Evolutionary conservation across 1,140 invertebrate genomes (phyloP).

Genomic region (Acromyrmex charruanus): DNA sequence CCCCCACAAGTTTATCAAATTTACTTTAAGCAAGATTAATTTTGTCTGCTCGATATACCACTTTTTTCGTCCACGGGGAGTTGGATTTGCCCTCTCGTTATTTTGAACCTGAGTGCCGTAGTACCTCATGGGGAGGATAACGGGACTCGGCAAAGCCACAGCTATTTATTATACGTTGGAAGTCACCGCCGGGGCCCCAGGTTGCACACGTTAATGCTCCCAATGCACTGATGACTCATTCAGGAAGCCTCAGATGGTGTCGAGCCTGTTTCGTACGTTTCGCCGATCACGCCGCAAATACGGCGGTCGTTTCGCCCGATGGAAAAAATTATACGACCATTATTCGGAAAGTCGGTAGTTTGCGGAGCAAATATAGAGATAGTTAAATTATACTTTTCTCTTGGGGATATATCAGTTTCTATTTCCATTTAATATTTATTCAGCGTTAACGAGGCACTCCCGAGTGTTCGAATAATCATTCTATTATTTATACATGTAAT

Average conservation of each 20-base stretch:
- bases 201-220: slow-evolving; percentile 80
- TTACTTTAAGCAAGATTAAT: slow-evolving; percentile 45
- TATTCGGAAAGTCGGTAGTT: slow-evolving; percentile 42
- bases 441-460: slow-evolving; percentile 2
- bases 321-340: slow-evolving; percentile 38
- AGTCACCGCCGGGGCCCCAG: slow-evolving; percentile 72
- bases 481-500: slow-evolving; percentile 22
- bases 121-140: slow-evolving; percentile 66
- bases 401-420: background rate
- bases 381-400: slow-evolving; percentile 14
- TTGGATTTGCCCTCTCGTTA: slow-evolving; percentile 44
- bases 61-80: slow-evolving; percentile 25
- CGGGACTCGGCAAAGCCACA: slow-evolving; percentile 71
- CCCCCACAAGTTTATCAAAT: slow-evolving; percentile 32
- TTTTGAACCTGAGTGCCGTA: slow-evolving; percentile 37
- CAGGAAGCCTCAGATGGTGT: slow-evolving; percentile 80
- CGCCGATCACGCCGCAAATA: slow-evolving; percentile 80
- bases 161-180: slow-evolving; percentile 79
- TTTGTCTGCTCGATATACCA: slow-evolving; percentile 10
- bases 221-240: slow-evolving; percentile 82
- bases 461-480: slow-evolving; percentile 19
- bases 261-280: slow-evolving; percentile 73
- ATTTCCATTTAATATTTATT: slow-evolving; percentile 32
- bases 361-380: slow-evolving; percentile 24
- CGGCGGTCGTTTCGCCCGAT: slow-evolving; percentile 57